Percentiles rank a stretch among this genome's conserved stretches.
These are phyloP conservation scores for Pygmarrhopalites habei DNA, from an alignment of 1,140 invertebrate species.

Conservation along the genomic window DNA sequence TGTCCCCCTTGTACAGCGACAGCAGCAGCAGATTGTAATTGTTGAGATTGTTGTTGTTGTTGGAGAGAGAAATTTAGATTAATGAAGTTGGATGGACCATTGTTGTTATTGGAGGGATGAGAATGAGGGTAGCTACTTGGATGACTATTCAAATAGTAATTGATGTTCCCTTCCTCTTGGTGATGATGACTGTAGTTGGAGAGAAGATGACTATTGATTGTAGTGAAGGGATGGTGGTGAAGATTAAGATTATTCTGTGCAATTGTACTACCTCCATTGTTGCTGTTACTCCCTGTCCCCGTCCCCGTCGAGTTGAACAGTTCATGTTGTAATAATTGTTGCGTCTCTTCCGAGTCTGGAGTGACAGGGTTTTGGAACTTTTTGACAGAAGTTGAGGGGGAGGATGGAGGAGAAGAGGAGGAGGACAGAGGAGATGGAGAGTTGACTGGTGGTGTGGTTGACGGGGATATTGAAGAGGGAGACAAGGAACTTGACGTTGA, in stretches of 20 bases:
- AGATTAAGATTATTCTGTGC: no score
- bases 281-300: no score
- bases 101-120: not conserved
- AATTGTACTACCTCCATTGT: no score
- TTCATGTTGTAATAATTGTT: conserved; percentile 5
- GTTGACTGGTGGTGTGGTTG: not conserved
- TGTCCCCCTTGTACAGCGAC: no score
- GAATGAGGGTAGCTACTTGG: not conserved
- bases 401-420: conserved; percentile 10
- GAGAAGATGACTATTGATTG: not conserved
- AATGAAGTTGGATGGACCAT: not conserved
- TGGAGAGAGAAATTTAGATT: conserved; percentile 1
- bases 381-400: conserved; percentile 31
- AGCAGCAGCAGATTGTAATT: no score
- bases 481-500: conserved; percentile 20
- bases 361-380: not conserved
- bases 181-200: conserved; percentile 5
- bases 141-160: not conserved
- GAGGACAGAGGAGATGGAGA: not conserved
- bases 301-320: not conserved
- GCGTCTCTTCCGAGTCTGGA: not conserved
- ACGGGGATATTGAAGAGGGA: conserved; percentile 10
- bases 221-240: no score
- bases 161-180: not conserved
- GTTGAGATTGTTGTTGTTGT: no score